Evolutionary conservation across 2,113 vertebrate genomes (phyloP), one percentile per base, ranked within the genome.

Genomic region (Actinemys pallida): DNA sequence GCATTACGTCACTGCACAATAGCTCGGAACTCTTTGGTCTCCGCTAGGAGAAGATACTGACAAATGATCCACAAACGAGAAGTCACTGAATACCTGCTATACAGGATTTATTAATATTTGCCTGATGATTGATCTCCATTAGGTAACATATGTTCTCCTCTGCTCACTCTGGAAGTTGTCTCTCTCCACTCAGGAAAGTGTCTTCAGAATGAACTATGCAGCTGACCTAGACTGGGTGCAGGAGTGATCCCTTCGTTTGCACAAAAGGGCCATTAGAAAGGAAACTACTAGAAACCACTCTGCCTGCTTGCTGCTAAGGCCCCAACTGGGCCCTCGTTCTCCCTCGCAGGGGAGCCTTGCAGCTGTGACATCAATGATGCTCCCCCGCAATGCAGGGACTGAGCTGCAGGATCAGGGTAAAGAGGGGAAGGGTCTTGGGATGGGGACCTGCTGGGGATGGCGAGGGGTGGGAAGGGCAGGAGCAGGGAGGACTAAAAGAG

Each of bases 291-390:
- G 69, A 72, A n/a, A 39, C 17, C 69, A 39, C 4, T 20, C n/a
- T 72, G 69, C n/a, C 69, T 39, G n/a, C 8, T 69, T 35, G 35
- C 35, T n/a, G 35, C 65, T n/a, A 72, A 72, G n/a, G 65, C 65
- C 4, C n/a, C 4, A 17, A 10, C 20, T 22, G 20, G n/a, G 69
- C 8, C n/a, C 35, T 22, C 19, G 0, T 39, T n/a, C n/a, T 72
- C 35, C 69, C 69, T 39, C 20, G 8, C 2, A 14, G 65, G 69
- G n/a, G 2, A 42, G n/a, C 69, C 35, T 39, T 17, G n/a, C 69
- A 72, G 35, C 69, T 35, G 35, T 39, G n/a, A 72, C 4, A 5
- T 39, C 69, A 72, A 11, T 22, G 69, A 8, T 19, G n/a, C 14
- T 9, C 20, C 69, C 17, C 35, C 7, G 19, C 65, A 22, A 17